These are phyloP conservation scores for Acestrorhynchus altus DNA, from an alignment of 2,797 vertebrate species.

Conservation along the genomic window DNA sequence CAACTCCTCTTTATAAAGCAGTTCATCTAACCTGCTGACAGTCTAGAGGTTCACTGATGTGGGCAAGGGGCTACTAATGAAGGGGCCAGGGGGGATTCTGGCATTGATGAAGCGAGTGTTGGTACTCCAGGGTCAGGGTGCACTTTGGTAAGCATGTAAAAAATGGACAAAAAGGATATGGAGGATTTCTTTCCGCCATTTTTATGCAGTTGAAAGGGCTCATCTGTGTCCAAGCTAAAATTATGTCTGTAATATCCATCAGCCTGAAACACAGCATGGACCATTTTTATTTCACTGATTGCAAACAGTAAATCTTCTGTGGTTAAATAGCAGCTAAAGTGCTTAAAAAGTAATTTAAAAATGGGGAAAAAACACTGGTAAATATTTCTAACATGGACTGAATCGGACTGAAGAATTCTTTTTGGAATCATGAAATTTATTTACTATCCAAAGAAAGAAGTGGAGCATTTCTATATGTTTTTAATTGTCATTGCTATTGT, in stretches of 20 bases:
- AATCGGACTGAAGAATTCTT: not conserved
- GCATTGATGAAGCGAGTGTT: constrained; percentile 69
- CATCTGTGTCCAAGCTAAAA: constrained; percentile 79
- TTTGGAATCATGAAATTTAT: too few species aligned
- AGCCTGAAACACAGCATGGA: constrained; percentile 80
- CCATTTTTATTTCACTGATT: constrained; percentile 79
- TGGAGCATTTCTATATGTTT: too few species aligned
- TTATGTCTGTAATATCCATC: constrained; percentile 84
- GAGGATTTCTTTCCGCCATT: constrained; percentile 44
- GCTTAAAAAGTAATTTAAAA: constrained; percentile 79
- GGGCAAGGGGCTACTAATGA: constrained; percentile 65
- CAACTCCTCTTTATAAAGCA: constrained; percentile 77
- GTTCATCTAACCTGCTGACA: constrained; percentile 74
- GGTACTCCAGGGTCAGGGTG: constrained; percentile 71
- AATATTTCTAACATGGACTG: constrained; percentile 26
- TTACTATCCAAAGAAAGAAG: too few species aligned
- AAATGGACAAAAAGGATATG: constrained; percentile 63
- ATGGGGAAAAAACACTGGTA: constrained; percentile 69
- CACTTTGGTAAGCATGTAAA: constrained; percentile 77
- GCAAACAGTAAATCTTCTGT: constrained; percentile 81
- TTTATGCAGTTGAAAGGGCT: constrained; percentile 73
- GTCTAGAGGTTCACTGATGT: constrained; percentile 61
- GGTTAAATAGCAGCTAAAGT: constrained; percentile 72
- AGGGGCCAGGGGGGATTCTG: constrained; percentile 63
- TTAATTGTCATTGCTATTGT: too few species aligned